Base-by-base conservation (phyloP, 2,888 invertebrate genomes). In the Drosophila parthenogenetica region DNA sequence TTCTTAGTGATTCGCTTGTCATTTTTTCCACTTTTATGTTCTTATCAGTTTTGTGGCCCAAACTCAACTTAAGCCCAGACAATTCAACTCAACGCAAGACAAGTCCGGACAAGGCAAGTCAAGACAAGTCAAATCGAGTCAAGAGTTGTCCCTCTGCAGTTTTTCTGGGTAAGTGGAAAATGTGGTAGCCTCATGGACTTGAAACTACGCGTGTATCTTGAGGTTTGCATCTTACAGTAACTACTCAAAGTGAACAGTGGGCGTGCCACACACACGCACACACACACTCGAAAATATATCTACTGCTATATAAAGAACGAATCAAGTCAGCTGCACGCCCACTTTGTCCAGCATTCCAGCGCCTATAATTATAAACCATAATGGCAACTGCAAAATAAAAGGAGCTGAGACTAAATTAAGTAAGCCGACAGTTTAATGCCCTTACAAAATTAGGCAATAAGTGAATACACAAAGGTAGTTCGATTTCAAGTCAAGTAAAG, bases 351-450 rank as follows among this genome's bases (percentile, higher is more conserved):
- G 64, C 69, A 74, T 69, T 60, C 64, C 87, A 87, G 86, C 82
- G 88, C 82, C 82, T 85, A 82, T 87, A 82, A 82, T 82, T 87
- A 82, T 82, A 77, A 87, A 42, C 69, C 88, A 87, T 85, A 81
- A 82, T 81, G 88, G 88, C 86, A 86, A 87, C 75, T 61, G 74
- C 74, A 69, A 69, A 73, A 77, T 57, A 40, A 35, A 32, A 19
- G 10, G 32, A 57, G 16, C 10, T 14, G 10, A 40, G 13, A 32
- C 8, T n/a, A 25, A 42, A 22, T 43, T 5, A 39, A 32, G 32
- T 42, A 76, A 29, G 37, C 13, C 13, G 49, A 35, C 13, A 17
- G n/a, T 8, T 8, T n/a, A 22, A 46, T 39, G 29, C 37, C 22
- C 42, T 37, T 4, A 11, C 22, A 35, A 10, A 39, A 11, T 35